A percentile compares a stretch with the other conserved stretches of the same genome.
Evolutionary conservation across 2,888 invertebrate species (phyloP).

Genomic region (Sericinus montela): DNA sequence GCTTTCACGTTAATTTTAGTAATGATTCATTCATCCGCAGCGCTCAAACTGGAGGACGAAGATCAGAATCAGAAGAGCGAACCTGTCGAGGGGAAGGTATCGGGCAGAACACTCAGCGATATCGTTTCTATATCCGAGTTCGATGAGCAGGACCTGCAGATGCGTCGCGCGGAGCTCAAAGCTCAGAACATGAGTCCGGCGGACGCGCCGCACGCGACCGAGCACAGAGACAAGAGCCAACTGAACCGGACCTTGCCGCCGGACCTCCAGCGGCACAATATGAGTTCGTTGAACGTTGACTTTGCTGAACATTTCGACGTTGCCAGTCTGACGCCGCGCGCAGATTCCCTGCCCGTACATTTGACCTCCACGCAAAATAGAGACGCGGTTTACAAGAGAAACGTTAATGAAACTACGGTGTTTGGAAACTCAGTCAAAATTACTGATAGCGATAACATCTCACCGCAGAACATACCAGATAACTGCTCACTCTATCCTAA

Average conservation of each 20-base stretch:
- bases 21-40: constrained; percentile 42
- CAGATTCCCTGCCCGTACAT: constrained; percentile 62
- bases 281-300: constrained; percentile 62
- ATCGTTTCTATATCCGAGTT: constrained; percentile 86
- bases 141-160: constrained; percentile 82
- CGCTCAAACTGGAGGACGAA: constrained; percentile 79
- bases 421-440: constrained; percentile 50
- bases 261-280: constrained; percentile 48
- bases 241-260: constrained; percentile 57
- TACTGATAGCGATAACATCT: constrained; percentile 39
- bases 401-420: constrained; percentile 65
- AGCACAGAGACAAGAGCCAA: constrained; percentile 33
- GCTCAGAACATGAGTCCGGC: constrained; percentile 46
- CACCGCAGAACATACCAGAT: constrained; percentile 55
- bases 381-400: constrained; percentile 59
- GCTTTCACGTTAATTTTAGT: constrained; percentile 4
- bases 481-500: constrained; percentile 75
- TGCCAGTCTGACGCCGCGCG: constrained; percentile 50
- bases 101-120: constrained; percentile 85
- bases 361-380: constrained; percentile 64
- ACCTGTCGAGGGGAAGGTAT: constrained; percentile 74
- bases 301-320: constrained; percentile 50
- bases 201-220: constrained; percentile 37
- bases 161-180: constrained; percentile 69
- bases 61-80: constrained; percentile 71